phyloP scores from a whole-genome alignment of 2,797 vertebrate species.

The Melanogrammus aeglefinus region DNA sequence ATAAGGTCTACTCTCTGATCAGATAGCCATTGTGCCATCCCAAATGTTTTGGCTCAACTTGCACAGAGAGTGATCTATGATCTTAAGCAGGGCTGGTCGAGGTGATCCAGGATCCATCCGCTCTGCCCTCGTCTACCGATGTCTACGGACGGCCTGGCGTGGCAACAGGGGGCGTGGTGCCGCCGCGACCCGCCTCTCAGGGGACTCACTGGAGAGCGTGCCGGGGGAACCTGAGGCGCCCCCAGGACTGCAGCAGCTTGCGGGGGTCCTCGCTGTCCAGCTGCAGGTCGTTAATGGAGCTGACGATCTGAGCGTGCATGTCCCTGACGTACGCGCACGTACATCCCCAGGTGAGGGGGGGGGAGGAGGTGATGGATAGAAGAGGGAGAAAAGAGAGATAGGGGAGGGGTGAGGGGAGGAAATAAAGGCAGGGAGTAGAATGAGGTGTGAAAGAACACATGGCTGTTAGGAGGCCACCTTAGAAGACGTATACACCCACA shows the following conservation, averaged over 20 bases:
- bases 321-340: slow-evolving; percentile 76
- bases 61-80: not conserved
- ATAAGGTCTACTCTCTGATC: not conserved
- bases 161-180: not conserved
- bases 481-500: slow-evolving; percentile 29
- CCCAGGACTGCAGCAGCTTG: slow-evolving; percentile 90
- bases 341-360: slow-evolving; percentile 24
- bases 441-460: not conserved
- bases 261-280: slow-evolving; percentile 93
- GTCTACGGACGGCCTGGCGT: not conserved
- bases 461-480: slow-evolving; percentile 31
- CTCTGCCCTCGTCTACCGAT: not conserved
- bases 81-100: not conserved
- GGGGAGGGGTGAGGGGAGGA: slow-evolving; percentile 24
- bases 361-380: slow-evolving; percentile 5
- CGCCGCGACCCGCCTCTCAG: slow-evolving; percentile 47
- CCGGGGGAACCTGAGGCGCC: slow-evolving; percentile 84
- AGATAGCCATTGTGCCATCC: not conserved
- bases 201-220: slow-evolving; percentile 91
- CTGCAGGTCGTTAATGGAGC: slow-evolving; percentile 93
- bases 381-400: slow-evolving; percentile 45
- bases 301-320: slow-evolving; percentile 97
- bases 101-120: not conserved
- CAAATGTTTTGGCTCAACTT: not conserved
- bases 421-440: slow-evolving; percentile 1